These are phyloP conservation scores for Venustaconcha ellipsiformis DNA, from an alignment of 1,140 invertebrate genomes.

Conservation along the genomic window DNA sequence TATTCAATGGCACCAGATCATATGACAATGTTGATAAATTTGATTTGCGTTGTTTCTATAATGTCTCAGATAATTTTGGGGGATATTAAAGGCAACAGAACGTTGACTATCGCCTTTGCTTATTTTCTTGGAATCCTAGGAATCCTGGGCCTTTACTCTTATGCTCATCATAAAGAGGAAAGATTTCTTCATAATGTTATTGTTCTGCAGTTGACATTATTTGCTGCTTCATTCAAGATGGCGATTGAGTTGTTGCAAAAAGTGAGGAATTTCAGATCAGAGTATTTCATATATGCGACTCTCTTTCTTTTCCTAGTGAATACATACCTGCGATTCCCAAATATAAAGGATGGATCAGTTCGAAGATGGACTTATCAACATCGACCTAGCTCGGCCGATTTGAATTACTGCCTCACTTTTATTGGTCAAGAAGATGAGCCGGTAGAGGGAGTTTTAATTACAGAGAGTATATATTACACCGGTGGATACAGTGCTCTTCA, in stretches of 20 bases:
- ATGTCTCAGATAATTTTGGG: background rate
- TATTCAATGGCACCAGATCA: background rate
- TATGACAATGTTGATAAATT: background rate
- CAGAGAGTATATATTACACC: constrained; percentile 12
- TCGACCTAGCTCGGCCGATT: constrained; percentile 1
- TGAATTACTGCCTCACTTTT: constrained; percentile 14
- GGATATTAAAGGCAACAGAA: background rate
- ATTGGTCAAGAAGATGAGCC: constrained; percentile 10
- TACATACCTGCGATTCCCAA: constrained; percentile 8
- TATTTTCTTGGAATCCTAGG: background rate
- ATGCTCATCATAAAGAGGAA: constrained; percentile 40
- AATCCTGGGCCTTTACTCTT: constrained; percentile 33
- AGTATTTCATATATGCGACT: no score
- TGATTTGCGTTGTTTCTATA: background rate
- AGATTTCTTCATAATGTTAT: constrained; percentile 50
- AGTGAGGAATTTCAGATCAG: no score
- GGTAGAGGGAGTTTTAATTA: constrained; percentile 13
- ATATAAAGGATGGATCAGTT: background rate
- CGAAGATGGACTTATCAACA: constrained; percentile 16
- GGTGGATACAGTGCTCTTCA: constrained; percentile 10
- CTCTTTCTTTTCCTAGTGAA: background rate
- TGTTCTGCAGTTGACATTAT: constrained; percentile 36
- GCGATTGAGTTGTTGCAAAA: no score
- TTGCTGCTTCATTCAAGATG: constrained; percentile 1
- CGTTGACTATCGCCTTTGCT: no score